Evolutionary conservation across 2,113 vertebrate genomes (phyloP).

Genomic region (Gasterosteus nipponicus): DNA sequence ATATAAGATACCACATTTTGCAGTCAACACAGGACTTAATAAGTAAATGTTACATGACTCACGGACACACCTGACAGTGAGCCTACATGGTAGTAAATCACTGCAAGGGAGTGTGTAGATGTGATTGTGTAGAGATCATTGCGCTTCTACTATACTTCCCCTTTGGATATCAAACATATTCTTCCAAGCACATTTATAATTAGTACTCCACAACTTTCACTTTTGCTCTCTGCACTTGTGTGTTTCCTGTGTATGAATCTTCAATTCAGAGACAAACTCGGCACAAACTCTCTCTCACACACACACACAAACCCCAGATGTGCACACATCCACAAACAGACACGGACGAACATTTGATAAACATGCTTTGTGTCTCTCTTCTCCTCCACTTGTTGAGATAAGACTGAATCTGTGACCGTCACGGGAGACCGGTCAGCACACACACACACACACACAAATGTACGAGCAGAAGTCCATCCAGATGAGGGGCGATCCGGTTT

Average conservation of each 20-base stretch:
- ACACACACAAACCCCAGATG: background rate
- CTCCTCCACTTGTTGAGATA: constrained; percentile 30
- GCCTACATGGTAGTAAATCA: background rate
- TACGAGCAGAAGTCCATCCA: constrained; percentile 49
- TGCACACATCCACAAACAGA: constrained; percentile 28
- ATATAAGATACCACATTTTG: background rate
- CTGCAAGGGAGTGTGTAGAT: background rate
- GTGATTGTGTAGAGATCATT: background rate
- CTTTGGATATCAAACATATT: background rate
- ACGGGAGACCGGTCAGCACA: constrained; percentile 34
- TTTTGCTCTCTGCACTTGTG: background rate
- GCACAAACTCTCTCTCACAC: constrained; percentile 4
- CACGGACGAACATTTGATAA: constrained; percentile 38
- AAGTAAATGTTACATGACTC: background rate
- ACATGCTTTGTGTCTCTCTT: constrained; percentile 39
- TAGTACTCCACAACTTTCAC: background rate
- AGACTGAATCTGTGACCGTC: constrained; percentile 41
- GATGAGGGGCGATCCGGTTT: constrained; percentile 58
- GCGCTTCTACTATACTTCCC: background rate
- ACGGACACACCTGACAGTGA: background rate
- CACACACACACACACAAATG: constrained; percentile 27
- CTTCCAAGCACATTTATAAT: background rate
- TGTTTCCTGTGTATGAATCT: background rate
- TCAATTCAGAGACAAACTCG: constrained; percentile 13
- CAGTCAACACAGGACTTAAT: background rate